A percentile compares a stretch with the other conserved stretches of the same genome.
Evolutionary conservation across 2,113 vertebrate genomes (phyloP).

Genomic region (Rhipidura dahli): DNA sequence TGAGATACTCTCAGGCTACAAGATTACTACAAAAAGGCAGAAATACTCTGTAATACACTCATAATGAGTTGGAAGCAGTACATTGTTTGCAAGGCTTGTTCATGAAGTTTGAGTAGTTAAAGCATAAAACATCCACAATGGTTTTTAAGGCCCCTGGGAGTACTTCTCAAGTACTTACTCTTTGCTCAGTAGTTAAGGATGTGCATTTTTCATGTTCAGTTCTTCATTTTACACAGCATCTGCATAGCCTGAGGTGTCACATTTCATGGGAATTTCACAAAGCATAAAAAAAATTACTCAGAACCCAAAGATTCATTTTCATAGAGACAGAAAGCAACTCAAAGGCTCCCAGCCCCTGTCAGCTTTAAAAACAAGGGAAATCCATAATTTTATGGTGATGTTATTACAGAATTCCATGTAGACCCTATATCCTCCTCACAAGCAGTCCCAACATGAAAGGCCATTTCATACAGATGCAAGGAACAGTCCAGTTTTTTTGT

Average conservation of each 20-base stretch:
- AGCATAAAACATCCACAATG: background rate
- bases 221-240: background rate
- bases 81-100: background rate
- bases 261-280: conserved; percentile 59
- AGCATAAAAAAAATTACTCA: background rate
- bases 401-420: conserved; percentile 36
- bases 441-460: conserved; percentile 18
- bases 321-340: conserved; percentile 3
- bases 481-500: conserved; percentile 3
- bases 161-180: conserved; percentile 10
- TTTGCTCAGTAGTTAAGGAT: conserved; percentile 25
- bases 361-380: conserved; percentile 48
- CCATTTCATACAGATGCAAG: background rate
- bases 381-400: conserved; percentile 43
- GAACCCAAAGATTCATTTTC: conserved; percentile 35
- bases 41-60: background rate
- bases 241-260: background rate
- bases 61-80: background rate
- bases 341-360: background rate
- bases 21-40: background rate
- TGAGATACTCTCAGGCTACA: background rate
- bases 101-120: background rate
- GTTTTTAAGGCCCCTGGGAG: background rate
- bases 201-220: conserved; percentile 19
- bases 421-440: background rate